Evolutionary conservation across 2,113 vertebrate species (phyloP).

Genomic region (Chionis minor): DNA sequence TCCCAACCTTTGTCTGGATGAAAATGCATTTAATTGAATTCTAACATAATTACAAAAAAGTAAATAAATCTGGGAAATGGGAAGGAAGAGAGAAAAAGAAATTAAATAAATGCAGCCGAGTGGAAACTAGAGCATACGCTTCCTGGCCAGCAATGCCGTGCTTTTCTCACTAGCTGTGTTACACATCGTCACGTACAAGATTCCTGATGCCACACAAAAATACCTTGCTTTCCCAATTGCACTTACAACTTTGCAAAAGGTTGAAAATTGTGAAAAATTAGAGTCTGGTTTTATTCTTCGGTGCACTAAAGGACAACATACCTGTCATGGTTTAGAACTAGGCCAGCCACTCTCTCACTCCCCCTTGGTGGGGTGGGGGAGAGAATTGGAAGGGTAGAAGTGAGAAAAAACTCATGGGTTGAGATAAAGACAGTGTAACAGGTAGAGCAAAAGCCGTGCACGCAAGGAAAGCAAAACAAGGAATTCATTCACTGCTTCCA

Average conservation of each 20-base stretch:
- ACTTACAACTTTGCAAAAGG: neutral
- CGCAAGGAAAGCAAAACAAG: neutral
- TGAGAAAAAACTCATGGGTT: neutral
- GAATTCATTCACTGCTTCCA: neutral
- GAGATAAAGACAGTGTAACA: neutral
- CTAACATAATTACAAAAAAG: neutral
- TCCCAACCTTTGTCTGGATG: neutral
- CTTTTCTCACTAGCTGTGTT: neutral
- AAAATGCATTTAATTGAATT: neutral
- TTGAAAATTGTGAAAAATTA: neutral
- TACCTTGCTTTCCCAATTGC: neutral
- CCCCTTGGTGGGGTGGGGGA: neutral
- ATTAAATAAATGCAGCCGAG: neutral
- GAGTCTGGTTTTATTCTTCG: neutral
- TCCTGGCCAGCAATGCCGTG: rapidly evolving
- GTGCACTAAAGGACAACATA: rapidly evolving
- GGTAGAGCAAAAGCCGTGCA: neutral
- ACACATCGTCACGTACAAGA: neutral
- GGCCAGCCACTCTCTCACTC: neutral
- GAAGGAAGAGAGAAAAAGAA: neutral
- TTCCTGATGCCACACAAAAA: neutral
- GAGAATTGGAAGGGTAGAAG: neutral
- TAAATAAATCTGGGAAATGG: neutral
- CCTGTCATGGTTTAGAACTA: neutral
- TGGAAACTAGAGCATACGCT: neutral